Conservation (phyloP, 2,888 invertebrate species). For the Drosophila basisetae region DNA sequence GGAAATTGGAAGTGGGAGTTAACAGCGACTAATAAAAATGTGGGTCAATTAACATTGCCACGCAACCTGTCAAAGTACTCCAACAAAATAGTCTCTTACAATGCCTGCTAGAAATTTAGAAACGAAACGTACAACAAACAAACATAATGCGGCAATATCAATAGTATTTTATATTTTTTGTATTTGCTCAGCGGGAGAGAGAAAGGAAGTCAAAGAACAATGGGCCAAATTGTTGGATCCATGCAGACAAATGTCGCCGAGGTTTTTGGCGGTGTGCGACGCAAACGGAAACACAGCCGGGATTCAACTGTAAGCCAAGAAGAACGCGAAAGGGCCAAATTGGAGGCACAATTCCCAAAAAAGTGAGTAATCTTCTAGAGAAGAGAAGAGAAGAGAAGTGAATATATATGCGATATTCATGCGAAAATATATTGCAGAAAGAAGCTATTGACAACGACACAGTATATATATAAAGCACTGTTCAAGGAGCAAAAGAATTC, state of each 20-base stretch:
- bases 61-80: slow-evolving; percentile 54
- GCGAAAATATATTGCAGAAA: slow-evolving; percentile 83
- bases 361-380: slow-evolving; percentile 85
- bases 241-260: slow-evolving; percentile 85
- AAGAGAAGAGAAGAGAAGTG: background rate
- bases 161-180: background rate
- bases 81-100: background rate
- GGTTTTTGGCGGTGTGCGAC: slow-evolving; percentile 86
- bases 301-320: slow-evolving; percentile 64
- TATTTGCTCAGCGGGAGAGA: background rate
- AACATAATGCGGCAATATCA: background rate
- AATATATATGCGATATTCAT: background rate
- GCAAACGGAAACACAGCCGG: slow-evolving; percentile 86
- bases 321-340: slow-evolving; percentile 85
- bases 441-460: slow-evolving; percentile 90
- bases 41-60: slow-evolving; percentile 25
- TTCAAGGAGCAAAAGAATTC: slow-evolving; percentile 91
- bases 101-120: background rate
- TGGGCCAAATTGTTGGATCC: slow-evolving; percentile 86
- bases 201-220: slow-evolving; percentile 53
- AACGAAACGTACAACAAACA: background rate
- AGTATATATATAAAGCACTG: slow-evolving; percentile 92
- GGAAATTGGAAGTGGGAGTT: slow-evolving; percentile 7
- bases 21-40: background rate
- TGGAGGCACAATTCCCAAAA: slow-evolving; percentile 86